Evolutionary conservation across 2,888 invertebrate genomes (phyloP).

Genomic region (Cheilosia scutellata): DNA sequence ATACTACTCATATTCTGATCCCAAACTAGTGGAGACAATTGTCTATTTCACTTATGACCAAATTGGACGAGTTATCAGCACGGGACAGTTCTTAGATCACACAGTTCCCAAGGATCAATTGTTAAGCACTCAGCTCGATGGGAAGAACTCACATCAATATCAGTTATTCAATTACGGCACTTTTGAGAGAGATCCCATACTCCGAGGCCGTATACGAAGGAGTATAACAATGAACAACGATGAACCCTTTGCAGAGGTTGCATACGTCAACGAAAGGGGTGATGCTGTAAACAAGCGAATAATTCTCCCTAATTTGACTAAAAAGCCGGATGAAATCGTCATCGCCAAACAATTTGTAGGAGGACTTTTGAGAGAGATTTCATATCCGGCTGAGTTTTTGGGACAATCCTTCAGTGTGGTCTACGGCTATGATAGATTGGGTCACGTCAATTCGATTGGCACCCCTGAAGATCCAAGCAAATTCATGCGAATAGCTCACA

Average conservation of each 20-base stretch:
- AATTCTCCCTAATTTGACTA: conserved; percentile 5
- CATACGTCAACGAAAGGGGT: background rate
- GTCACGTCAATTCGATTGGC: conserved; percentile 36
- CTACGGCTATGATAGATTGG: conserved; percentile 40
- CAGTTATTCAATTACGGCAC: conserved; percentile 36
- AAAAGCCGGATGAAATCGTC: conserved; percentile 14
- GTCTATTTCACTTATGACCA: conserved; percentile 46
- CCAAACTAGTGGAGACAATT: conserved; percentile 11
- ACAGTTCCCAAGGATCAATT: conserved; percentile 14
- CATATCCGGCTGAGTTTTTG: conserved; percentile 25
- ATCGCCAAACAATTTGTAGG: conserved; percentile 16
- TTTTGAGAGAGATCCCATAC: conserved; percentile 37
- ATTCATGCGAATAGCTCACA: conserved; percentile 26
- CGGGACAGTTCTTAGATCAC: conserved; percentile 19
- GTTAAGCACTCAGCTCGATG: background rate
- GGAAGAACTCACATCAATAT: conserved; percentile 2
- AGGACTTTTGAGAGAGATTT: conserved; percentile 9
- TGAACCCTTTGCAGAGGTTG: conserved; percentile 39
- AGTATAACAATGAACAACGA: conserved; percentile 36
- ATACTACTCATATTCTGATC: conserved; percentile 21
- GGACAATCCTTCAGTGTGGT: conserved; percentile 12
- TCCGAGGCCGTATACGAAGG: conserved; percentile 39
- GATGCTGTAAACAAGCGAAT: conserved; percentile 16
- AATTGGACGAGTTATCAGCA: conserved; percentile 5
- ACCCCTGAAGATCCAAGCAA: conserved; percentile 2